Evolutionary conservation across 2,113 vertebrate species (phyloP).

Genomic region (Cyprinodon brontotheroides): DNA sequence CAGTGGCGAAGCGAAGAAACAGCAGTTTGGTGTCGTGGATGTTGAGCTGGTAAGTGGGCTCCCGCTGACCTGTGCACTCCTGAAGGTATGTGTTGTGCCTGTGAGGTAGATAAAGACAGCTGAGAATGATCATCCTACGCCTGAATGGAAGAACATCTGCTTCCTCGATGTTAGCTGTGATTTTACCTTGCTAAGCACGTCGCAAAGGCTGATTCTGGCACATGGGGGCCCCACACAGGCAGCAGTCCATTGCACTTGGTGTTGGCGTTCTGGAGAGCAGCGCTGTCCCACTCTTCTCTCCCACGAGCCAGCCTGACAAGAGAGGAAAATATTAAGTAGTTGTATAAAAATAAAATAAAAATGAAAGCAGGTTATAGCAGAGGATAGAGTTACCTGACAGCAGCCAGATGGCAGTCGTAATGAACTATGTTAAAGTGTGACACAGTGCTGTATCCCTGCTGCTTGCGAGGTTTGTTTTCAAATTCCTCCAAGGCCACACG

Average conservation of each 20-base stretch:
- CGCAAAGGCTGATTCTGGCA: conserved; percentile 98
- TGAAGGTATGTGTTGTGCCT: conserved; percentile 99
- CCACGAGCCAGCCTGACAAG: conserved; percentile 88
- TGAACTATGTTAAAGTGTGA: conserved; percentile 99
- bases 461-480: conserved; percentile 97
- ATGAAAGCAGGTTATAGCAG: not conserved
- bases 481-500: conserved; percentile 94
- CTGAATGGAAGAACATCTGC: not conserved
- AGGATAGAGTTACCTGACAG: conserved; percentile 84
- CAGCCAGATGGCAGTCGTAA: conserved; percentile 96
- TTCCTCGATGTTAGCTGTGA: not conserved
- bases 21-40: conserved; percentile 98
- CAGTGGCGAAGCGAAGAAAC: conserved; percentile 95
- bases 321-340: not conserved
- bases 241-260: conserved; percentile 99
- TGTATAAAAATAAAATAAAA: not conserved
- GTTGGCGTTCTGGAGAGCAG: conserved; percentile 97
- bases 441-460: conserved; percentile 98
- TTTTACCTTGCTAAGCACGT: conserved; percentile 94
- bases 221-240: conserved; percentile 97
- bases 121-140: not conserved
- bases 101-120: conserved; percentile 5
- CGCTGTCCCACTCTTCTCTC: conserved; percentile 98
- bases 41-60: conserved; percentile 98
- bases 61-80: conserved; percentile 96